Evolutionary conservation across 2,888 invertebrate species (phyloP).

Genomic region (Panzeria rudis): DNA sequence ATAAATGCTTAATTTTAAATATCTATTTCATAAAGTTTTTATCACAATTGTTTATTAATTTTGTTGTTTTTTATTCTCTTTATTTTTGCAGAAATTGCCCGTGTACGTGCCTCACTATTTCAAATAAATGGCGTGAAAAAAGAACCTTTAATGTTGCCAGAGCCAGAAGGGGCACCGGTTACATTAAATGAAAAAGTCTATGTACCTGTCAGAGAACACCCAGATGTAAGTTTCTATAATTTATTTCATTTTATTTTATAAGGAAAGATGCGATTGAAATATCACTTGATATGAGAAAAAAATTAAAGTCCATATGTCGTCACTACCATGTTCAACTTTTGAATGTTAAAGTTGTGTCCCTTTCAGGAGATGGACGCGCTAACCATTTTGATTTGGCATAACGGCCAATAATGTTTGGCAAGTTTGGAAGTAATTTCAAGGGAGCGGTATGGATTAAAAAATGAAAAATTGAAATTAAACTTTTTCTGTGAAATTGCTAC

Average conservation of each 20-base stretch:
- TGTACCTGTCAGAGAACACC: slow-evolving; percentile 99
- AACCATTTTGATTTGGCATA: no score
- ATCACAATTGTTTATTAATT: background rate
- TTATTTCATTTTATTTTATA: background rate
- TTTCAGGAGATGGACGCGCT: no score
- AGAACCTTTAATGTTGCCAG: slow-evolving; percentile 95
- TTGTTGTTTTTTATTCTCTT: slow-evolving; percentile 63
- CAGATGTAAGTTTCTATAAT: slow-evolving; percentile 93
- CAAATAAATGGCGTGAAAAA: slow-evolving; percentile 99
- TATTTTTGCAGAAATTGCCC: slow-evolving; percentile 94
- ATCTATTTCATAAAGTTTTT: no score
- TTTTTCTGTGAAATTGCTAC: no score
- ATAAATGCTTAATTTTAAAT: no score
- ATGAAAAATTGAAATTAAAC: no score
- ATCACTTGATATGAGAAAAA: background rate
- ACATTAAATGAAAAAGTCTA: slow-evolving; percentile 99
- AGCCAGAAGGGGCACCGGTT: slow-evolving; percentile 94
- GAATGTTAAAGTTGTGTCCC: no score
- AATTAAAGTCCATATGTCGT: no score
- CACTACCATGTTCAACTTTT: no score
- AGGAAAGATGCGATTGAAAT: background rate
- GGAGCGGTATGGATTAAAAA: no score
- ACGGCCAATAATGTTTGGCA: no score
- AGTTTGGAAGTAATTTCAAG: no score
- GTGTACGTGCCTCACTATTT: slow-evolving; percentile 98